Base-by-base conservation (phyloP, 2,797 vertebrate genomes). In the Enteromius treurensis region DNA sequence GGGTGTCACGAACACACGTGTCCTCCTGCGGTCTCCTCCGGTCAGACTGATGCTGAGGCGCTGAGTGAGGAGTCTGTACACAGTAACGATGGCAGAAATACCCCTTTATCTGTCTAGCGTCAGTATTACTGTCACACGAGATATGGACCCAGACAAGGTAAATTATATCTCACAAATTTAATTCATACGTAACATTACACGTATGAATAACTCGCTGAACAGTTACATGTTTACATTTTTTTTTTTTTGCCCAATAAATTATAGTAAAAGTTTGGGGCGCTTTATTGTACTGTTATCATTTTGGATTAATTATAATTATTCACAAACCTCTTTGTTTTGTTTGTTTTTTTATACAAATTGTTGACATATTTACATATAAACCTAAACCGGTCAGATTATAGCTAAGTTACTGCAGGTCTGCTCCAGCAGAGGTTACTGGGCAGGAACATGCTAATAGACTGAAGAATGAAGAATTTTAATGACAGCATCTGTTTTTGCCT, bases 31-130 rank as follows among this genome's bases (percentile, higher is more conserved):
- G 37, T 29, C 37, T 40, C 37, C 37, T 40, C 7, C 37, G 37
- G 37, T 29, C 14, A 47, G 23, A 3, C 45, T 65, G 70, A 82
- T 19, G 51, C 23, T n/a, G 5, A 2, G 40, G 42, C 26, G 7
- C 60, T 65, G 73, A 17, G 37, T 51, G 29, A 5, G 3, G 58
- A 73, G 60, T 40, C 29, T 51, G 2, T 7, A 29, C 21, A 75
- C 69, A 67, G 67, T n/a, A 78, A 19, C 88, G 79, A 95, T 95
- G 94, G 92, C 92, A 53, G 94, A 92, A 26, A 83, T 93, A 49
- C 93, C 92, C 0, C 85, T 94, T 77, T 93, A 92, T 86, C 91
- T 94, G 80, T 88, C 92, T 0, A 94, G 92, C 87, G 91, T 92
- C 0, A 89, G 87, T 0, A 92, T 94, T 79, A 92, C 93, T 1